A percentile compares a stretch with the other conserved stretches of the same genome.
These are phyloP conservation scores for Dyspetes luteomarginatus DNA, from an alignment of 2,888 invertebrate genomes.

Conservation along the genomic window DNA sequence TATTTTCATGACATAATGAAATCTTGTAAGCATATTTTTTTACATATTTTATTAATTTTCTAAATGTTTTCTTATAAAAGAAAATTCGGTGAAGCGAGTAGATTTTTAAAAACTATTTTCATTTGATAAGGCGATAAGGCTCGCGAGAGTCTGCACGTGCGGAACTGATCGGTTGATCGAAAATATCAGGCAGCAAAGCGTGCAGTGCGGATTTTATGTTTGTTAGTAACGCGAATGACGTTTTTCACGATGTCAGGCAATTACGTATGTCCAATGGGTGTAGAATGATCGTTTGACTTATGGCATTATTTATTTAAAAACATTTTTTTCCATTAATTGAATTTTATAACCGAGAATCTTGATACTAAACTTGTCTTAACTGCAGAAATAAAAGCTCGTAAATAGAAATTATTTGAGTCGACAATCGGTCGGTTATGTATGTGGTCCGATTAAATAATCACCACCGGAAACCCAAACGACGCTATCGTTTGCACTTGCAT, in stretches of 20 bases:
- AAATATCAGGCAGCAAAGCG: not conserved
- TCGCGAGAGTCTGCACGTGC: not conserved
- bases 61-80: too few relatives aligned
- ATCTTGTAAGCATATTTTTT: too few relatives aligned
- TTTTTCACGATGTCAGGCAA: not conserved
- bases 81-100: too few relatives aligned
- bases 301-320: not conserved
- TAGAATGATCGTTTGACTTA: not conserved
- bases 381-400: conserved; percentile 9
- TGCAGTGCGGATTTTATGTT: not conserved
- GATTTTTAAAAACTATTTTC: too few relatives aligned
- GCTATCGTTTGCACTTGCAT: conserved; percentile 42
- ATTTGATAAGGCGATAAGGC: too few relatives aligned
- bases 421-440: conserved; percentile 23
- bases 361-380: conserved; percentile 4
- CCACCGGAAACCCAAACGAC: conserved; percentile 45
- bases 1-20: too few relatives aligned
- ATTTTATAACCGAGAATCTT: conserved; percentile 9
- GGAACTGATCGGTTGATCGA: conserved; percentile 30
- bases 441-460: conserved; percentile 47
- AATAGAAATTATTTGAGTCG: too few relatives aligned
- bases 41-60: too few relatives aligned
- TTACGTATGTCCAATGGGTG: not conserved
- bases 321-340: not conserved
- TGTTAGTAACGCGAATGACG: not conserved